These are phyloP conservation scores for Picus viridis DNA, from an alignment of 2,797 vertebrate species.

Conservation along the genomic window DNA sequence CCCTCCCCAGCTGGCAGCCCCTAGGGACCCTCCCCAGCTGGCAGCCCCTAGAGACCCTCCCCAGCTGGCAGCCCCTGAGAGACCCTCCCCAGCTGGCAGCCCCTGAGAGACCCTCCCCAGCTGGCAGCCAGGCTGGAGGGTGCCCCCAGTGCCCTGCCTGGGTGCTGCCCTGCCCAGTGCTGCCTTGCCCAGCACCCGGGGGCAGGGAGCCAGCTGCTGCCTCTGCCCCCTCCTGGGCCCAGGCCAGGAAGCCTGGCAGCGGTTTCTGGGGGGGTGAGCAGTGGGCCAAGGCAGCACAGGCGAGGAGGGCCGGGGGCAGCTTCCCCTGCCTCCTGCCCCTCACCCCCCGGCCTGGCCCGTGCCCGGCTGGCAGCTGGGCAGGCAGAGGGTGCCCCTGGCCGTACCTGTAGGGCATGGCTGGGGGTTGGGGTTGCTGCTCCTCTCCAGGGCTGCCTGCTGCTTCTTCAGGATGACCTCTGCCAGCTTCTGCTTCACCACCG, in stretches of 20 bases:
- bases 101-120: too few species aligned
- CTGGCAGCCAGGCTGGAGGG: too few species aligned
- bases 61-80: too few species aligned
- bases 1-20: too few species aligned
- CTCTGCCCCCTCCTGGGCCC: not conserved
- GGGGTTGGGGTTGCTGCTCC: constrained; percentile 81
- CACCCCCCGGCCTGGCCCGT: not conserved
- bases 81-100: too few species aligned
- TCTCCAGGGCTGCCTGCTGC: constrained; percentile 91
- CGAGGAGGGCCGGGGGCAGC: not conserved
- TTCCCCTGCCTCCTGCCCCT: not conserved
- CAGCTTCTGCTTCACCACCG: constrained; percentile 92
- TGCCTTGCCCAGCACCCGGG: too few species aligned
- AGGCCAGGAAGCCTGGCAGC: not conserved
- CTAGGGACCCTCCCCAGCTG: too few species aligned
- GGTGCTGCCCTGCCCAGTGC: not conserved
- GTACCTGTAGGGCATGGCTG: constrained; percentile 89
- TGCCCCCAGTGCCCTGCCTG: too few species aligned
- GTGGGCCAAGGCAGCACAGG: not conserved
- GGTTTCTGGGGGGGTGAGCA: not conserved
- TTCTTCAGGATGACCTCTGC: constrained; percentile 95
- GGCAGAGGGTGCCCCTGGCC: too few species aligned
- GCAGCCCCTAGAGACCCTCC: too few species aligned
- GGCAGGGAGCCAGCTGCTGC: not conserved
- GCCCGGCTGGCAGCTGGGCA: too few species aligned